Evolutionary conservation across 2,113 vertebrate genomes (phyloP).

Genomic region (Zosterops japonicus): DNA sequence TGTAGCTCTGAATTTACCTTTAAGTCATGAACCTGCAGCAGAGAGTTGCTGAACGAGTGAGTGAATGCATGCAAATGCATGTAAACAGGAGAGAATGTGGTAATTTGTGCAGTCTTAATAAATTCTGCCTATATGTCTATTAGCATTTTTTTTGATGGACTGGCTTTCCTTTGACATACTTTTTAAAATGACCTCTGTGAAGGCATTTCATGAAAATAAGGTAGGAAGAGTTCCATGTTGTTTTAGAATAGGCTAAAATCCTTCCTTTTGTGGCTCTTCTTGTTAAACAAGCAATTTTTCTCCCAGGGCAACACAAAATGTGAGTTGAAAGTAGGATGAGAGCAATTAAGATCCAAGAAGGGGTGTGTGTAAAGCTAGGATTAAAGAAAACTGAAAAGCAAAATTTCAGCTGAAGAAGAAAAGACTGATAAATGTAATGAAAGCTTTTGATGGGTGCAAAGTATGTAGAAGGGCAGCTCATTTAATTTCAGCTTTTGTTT

Average conservation of each 20-base stretch:
- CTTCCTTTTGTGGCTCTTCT: background rate
- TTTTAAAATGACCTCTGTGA: background rate
- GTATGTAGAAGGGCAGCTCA: background rate
- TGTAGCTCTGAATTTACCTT: background rate
- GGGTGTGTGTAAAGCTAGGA: background rate
- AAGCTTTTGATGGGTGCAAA: constrained; percentile 13
- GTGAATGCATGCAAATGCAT: background rate
- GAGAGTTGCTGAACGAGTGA: background rate
- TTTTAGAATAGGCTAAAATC: background rate
- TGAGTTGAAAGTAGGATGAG: constrained; percentile 23
- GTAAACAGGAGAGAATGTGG: background rate
- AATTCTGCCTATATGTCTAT: background rate
- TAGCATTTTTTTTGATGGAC: constrained; percentile 29
- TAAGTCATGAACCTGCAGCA: background rate
- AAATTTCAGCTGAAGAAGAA: background rate
- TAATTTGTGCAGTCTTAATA: background rate
- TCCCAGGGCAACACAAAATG: constrained; percentile 1
- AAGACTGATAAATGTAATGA: background rate
- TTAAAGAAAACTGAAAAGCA: constrained; percentile 16
- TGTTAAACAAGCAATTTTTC: background rate
- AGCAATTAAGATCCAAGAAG: constrained; percentile 33
- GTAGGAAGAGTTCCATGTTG: background rate
- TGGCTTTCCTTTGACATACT: background rate
- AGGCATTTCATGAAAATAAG: background rate
- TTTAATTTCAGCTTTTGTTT: constrained; percentile 25